Evolutionary conservation across 2,113 vertebrate species (phyloP).

Genomic region (Callocephalon fimbriatum): DNA sequence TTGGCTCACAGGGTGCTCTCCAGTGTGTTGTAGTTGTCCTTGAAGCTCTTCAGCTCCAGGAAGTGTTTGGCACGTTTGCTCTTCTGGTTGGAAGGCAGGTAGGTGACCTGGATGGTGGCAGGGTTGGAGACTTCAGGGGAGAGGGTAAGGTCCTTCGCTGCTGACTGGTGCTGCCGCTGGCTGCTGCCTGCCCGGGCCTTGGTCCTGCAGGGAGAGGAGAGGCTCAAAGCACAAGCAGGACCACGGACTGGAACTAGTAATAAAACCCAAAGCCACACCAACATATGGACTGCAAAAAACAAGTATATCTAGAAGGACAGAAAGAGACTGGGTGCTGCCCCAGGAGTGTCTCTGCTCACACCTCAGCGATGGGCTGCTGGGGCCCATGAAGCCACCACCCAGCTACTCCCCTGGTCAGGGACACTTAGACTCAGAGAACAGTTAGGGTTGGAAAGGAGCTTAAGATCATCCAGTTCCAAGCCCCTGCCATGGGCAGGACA

Average conservation of each 20-base stretch:
- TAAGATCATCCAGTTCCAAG: background rate
- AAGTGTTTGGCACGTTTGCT: slow-evolving; percentile 95
- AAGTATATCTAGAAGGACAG: background rate
- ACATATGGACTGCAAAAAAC: background rate
- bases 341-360: background rate
- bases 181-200: slow-evolving; percentile 74
- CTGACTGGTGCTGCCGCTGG: slow-evolving; percentile 88
- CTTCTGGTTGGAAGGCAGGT: slow-evolving; percentile 90
- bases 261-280: background rate
- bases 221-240: background rate
- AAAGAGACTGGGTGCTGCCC: background rate
- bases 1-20: slow-evolving; percentile 88
- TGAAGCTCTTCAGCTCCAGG: slow-evolving; percentile 96
- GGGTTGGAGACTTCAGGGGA: slow-evolving; percentile 74
- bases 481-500: background rate
- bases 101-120: slow-evolving; percentile 89
- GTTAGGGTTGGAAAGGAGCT: background rate
- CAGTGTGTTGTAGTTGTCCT: slow-evolving; percentile 97
- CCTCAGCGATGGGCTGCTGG: rapidly evolving
- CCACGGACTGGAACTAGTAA: rapidly evolving
- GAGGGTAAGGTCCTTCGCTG: slow-evolving; percentile 90
- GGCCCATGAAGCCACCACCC: background rate
- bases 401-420: background rate
- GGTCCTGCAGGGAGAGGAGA: slow-evolving; percentile 52
- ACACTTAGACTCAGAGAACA: background rate